Base-by-base conservation (phyloP, 2,797 vertebrate species). In the Hipposideros larvatus region DNA sequence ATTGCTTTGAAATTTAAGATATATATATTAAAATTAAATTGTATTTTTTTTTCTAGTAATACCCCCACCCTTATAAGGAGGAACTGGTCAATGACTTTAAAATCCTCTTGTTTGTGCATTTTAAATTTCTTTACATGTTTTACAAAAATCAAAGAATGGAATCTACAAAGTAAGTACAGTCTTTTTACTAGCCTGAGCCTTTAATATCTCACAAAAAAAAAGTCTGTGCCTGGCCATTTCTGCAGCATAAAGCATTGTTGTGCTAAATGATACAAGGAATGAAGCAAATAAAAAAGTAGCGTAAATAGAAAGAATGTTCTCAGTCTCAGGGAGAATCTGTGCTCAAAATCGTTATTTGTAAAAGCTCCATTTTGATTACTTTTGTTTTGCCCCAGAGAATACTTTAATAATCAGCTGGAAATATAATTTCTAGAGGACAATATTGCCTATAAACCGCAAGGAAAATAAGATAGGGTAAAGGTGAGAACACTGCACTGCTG, bases 361-460 rank as follows among this genome's bases (percentile, higher is more conserved):
- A 98, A 98, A 98, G 97, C 83, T 97, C 87, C 84, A 96, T 98
- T 98, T 98, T 98, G 98, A 98, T 98, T 98, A 97, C 96, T 97
- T 98, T 97, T 97, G 96, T 98, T 98, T 98, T 98, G 91, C 98
- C 96, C 97, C 88, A 75, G 97, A 98, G 98, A 97, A 96, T 97
- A 98, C 95, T 97, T 98, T 98, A 98, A 98, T 96, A 98, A 96
- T 98, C 96, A 98, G 78, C 21, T 75, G 74, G 94, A 98, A 98
- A 98, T 97, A 98, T 96, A 95, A 98, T 97, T 98, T 98, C 95
- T 97, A 93, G 68, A 96, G 97, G 66, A 94, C 94, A 96, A 96
- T 98, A 94, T 90, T 94, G 70, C 95, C 95, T 97, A 88, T 92
- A 94, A 97, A 92, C 90, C 2, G 2, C 84, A 91, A 97, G 91